Evolutionary conservation across 2,113 vertebrate genomes (phyloP).

Genomic region (Lathamus discolor): DNA sequence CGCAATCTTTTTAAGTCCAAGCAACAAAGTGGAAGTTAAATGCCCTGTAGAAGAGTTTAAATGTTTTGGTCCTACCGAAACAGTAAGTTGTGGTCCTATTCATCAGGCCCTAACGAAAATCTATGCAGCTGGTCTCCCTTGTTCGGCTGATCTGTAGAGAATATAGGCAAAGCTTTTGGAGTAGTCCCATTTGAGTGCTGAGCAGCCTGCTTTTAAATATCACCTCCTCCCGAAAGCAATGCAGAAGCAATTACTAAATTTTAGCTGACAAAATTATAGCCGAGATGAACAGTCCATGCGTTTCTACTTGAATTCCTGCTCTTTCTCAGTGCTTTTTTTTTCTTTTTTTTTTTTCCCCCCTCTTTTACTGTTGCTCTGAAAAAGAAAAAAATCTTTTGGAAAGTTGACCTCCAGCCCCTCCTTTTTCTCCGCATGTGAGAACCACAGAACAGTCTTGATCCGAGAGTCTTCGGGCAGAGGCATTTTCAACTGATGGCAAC

Average conservation of each 20-base stretch:
- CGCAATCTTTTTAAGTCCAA: rapidly evolving
- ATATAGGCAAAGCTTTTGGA: neutral
- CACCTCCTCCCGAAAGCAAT: neutral
- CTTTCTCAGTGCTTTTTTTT: neutral
- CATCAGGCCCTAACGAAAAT: neutral
- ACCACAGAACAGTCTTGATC: too few relatives aligned
- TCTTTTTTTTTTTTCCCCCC: too few relatives aligned
- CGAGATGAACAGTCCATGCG: neutral
- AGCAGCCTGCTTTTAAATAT: neutral
- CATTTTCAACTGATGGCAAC: neutral
- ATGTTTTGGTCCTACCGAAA: neutral
- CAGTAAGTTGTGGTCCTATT: neutral
- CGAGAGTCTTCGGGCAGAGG: neutral
- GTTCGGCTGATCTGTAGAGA: neutral
- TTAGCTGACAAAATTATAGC: neutral
- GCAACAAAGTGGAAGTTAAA: neutral
- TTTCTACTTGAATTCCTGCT: neutral
- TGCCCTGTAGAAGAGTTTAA: neutral
- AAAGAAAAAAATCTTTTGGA: neutral
- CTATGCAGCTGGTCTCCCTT: neutral
- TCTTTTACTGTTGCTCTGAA: neutral
- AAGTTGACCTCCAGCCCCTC: neutral
- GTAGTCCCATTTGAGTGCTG: neutral
- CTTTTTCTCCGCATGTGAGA: neutral
- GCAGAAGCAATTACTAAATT: neutral